Evolutionary conservation across 2,888 invertebrate genomes (phyloP).

Genomic region (Calliopum simillimum): DNA sequence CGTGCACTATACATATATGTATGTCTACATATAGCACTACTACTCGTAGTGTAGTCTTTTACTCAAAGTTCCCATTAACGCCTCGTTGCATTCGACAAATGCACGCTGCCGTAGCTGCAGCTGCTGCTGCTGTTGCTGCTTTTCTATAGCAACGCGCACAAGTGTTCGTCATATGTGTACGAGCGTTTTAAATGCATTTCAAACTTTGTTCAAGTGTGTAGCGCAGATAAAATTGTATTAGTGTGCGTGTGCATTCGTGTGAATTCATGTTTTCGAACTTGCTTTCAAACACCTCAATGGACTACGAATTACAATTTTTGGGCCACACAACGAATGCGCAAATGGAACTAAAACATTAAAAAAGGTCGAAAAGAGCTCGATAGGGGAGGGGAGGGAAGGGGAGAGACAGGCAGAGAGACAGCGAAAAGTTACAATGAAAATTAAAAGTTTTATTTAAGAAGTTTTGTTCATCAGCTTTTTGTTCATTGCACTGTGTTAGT

Average conservation of each 20-base stretch:
- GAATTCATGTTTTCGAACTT: conserved; percentile 10
- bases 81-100: conserved; percentile 35
- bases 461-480: too few species aligned
- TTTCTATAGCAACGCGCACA: not conserved
- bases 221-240: conserved; percentile 37
- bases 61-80: conserved; percentile 43
- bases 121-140: not conserved
- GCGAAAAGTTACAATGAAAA: too few species aligned
- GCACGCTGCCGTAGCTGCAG: not conserved
- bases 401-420: too few species aligned
- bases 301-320: conserved; percentile 21
- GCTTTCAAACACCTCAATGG: conserved; percentile 22
- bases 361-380: not conserved
- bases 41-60: conserved; percentile 15
- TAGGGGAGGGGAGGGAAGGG: too few species aligned
- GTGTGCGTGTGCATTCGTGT: conserved; percentile 1
- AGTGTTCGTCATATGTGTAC: not conserved
- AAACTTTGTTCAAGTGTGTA: conserved; percentile 44
- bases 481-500: too few species aligned
- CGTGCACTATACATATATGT: not conserved
- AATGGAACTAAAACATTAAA: not conserved
- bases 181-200: conserved; percentile 38
- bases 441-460: too few species aligned
- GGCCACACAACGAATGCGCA: conserved; percentile 19
- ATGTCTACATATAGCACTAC: not conserved